These are phyloP conservation scores for Coptodon bakossiorum DNA, from an alignment of 2,113 vertebrate genomes.

Conservation along the genomic window DNA sequence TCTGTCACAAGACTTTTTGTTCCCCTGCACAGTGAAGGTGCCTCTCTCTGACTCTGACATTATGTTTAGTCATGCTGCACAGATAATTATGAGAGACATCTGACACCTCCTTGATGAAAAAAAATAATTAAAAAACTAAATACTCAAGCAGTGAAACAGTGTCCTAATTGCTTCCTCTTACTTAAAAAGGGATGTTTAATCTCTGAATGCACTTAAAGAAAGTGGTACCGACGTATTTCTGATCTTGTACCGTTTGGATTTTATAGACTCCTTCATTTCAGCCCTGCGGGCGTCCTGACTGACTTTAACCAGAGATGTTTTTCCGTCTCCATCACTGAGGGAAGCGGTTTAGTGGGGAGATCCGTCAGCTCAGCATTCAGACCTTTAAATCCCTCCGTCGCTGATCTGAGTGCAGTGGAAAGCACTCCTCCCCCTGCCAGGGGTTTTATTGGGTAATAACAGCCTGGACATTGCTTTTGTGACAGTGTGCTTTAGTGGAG, in stretches of 20 bases:
- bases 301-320: constrained; percentile 21
- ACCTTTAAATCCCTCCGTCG: background rate
- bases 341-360: constrained; percentile 12
- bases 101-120: background rate
- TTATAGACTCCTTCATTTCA: background rate
- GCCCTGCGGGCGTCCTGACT: background rate
- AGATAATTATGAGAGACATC: background rate
- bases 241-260: background rate
- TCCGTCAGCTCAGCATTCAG: background rate
- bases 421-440: background rate
- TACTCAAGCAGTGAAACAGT: background rate
- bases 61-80: background rate
- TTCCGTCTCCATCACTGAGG: constrained; percentile 27
- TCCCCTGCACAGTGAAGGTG: background rate
- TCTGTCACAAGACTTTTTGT: background rate
- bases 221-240: background rate
- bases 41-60: background rate
- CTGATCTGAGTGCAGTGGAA: constrained; percentile 29
- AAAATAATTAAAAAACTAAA: background rate
- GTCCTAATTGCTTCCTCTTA: background rate
- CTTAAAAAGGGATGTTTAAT: background rate
- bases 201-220: background rate
- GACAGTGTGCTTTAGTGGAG: background rate
- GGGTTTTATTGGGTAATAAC: constrained; percentile 34
- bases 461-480: background rate